Evolutionary conservation across 2,113 vertebrate species (phyloP).

Genomic region (Solea senegalensis): DNA sequence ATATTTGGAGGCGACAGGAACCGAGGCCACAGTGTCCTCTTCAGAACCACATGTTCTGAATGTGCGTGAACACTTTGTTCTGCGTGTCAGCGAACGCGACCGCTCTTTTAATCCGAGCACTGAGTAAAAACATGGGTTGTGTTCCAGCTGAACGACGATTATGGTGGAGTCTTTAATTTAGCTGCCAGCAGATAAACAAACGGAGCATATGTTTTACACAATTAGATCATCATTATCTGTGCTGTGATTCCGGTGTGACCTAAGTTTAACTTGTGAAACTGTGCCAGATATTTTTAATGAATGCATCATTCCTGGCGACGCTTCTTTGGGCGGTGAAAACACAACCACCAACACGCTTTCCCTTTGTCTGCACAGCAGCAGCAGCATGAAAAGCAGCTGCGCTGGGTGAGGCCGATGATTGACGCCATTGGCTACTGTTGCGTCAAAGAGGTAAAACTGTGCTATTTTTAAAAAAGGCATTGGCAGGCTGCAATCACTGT

Average conservation of each 20-base stretch:
- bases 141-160: constrained; percentile 31
- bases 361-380: constrained; percentile 1
- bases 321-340: too few relatives aligned
- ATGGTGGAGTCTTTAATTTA: neutral
- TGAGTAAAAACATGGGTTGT: neutral
- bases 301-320: neutral
- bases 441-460: constrained; percentile 33
- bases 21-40: neutral
- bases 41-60: neutral
- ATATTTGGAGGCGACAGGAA: neutral
- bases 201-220: constrained; percentile 20
- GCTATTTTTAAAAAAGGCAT: constrained; percentile 61
- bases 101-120: neutral
- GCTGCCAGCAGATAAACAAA: constrained; percentile 35
- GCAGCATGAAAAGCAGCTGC: constrained; percentile 19
- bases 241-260: neutral
- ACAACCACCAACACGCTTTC: neutral
- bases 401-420: constrained; percentile 16
- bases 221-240: constrained; percentile 9
- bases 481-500: constrained; percentile 24
- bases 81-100: neutral
- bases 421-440: constrained; percentile 10
- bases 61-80: constrained; percentile 16
- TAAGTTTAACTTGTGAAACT: constrained; percentile 4
- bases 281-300: neutral